Evolutionary conservation across 2,797 vertebrate species (phyloP).

Genomic region (Xerus rutilus): DNA sequence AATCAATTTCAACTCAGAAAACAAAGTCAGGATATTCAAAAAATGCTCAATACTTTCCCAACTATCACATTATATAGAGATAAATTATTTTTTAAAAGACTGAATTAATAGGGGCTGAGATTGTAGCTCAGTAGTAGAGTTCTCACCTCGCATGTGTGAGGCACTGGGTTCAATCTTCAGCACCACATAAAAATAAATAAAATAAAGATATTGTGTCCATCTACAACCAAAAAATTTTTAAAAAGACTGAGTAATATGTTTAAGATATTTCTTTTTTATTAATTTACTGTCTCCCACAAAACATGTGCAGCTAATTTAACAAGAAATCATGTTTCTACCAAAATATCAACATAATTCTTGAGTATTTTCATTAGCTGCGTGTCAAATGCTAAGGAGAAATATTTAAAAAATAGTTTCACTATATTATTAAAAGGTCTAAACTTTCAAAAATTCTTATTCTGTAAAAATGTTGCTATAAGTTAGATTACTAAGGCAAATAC

Average conservation of each 20-base stretch:
- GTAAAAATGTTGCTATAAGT: slow-evolving; percentile 38
- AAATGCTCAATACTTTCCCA: slow-evolving; percentile 3
- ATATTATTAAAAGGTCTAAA: slow-evolving; percentile 51
- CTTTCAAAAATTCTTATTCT: slow-evolving; percentile 56
- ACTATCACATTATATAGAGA: background rate
- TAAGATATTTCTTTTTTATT: slow-evolving; percentile 43
- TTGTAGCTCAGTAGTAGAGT: too few species aligned
- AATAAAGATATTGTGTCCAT: too few species aligned
- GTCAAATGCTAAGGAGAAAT: slow-evolving; percentile 56
- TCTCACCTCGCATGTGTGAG: too few species aligned
- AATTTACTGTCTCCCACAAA: slow-evolving; percentile 26
- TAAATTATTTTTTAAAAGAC: background rate
- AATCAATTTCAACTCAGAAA: slow-evolving; percentile 51
- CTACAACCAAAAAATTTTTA: background rate
- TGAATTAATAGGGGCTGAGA: background rate
- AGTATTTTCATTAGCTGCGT: slow-evolving; percentile 30
- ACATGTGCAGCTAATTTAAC: slow-evolving; percentile 29
- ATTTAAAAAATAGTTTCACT: slow-evolving; percentile 35
- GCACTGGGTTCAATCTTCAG: too few species aligned
- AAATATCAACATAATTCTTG: slow-evolving; percentile 59
- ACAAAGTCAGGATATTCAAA: slow-evolving; percentile 28
- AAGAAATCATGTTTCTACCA: slow-evolving; percentile 47
- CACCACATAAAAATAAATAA: too few species aligned
- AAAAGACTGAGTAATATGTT: background rate
- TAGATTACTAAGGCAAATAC: slow-evolving; percentile 69